Evolutionary conservation across 2,113 vertebrate genomes (phyloP).

Genomic region (Ictidomys tridecemlineatus): DNA sequence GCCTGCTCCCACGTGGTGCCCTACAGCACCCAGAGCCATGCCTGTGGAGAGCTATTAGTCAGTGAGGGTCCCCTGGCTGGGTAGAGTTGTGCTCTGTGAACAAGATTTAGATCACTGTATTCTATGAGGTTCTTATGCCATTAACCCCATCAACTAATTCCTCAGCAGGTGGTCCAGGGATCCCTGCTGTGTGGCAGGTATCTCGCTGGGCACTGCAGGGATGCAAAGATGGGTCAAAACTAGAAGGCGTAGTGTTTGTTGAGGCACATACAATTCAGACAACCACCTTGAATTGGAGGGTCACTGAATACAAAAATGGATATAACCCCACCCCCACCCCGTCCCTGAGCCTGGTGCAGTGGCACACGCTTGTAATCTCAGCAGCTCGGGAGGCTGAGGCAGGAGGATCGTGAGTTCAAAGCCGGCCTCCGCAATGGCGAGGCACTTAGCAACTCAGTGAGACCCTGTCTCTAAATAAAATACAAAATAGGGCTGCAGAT

Average conservation of each 20-base stretch:
- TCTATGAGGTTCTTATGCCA: background rate
- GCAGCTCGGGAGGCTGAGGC: too few species aligned
- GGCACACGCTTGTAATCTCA: too few species aligned
- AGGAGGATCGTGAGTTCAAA: too few species aligned
- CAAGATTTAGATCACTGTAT: background rate
- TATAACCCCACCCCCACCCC: too few species aligned
- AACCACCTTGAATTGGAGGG: background rate
- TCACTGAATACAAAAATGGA: background rate
- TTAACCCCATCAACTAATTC: background rate
- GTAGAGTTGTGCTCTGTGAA: background rate
- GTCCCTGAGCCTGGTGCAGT: too few species aligned
- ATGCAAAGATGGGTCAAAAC: background rate
- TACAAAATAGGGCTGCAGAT: too few species aligned
- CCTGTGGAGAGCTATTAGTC: fast-evolving
- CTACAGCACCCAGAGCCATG: background rate
- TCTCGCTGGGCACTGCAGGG: background rate
- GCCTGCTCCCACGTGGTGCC: fast-evolving
- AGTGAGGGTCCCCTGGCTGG: background rate
- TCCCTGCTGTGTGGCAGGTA: background rate
- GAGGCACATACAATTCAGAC: background rate
- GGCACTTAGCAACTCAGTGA: too few species aligned
- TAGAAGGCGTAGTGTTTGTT: background rate
- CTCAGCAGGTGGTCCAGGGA: background rate
- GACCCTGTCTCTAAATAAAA: too few species aligned
- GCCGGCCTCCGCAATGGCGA: too few species aligned